phyloP scores from a whole-genome alignment of 2,797 vertebrate genomes.

The Notolepis coatsorum region DNA sequence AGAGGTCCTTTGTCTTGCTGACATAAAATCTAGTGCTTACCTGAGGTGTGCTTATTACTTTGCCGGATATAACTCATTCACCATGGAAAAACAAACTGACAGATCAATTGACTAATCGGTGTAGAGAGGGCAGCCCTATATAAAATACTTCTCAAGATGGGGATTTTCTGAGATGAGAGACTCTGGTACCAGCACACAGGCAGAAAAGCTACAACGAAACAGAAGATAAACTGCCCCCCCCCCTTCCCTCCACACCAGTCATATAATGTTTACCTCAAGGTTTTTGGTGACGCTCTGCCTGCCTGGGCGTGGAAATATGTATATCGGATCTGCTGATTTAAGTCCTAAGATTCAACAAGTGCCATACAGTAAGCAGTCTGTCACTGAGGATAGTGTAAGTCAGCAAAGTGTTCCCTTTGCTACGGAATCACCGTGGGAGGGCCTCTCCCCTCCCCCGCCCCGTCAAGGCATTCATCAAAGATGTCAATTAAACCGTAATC shows the following conservation, averaged over 20 bases:
- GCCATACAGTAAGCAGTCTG: not conserved
- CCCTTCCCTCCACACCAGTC: constrained; percentile 18
- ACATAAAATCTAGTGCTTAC: too few species aligned
- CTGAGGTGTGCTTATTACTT: too few species aligned
- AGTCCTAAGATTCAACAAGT: constrained; percentile 12
- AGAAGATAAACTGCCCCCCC: constrained; percentile 8
- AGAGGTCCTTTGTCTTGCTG: too few species aligned
- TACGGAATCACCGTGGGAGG: constrained; percentile 20
- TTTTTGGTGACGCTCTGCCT: constrained; percentile 35
- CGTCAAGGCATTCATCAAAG: constrained; percentile 56
- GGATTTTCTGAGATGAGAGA: constrained; percentile 40
- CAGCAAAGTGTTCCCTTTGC: constrained; percentile 18
- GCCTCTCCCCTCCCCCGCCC: constrained; percentile 38
- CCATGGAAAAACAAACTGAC: too few species aligned
- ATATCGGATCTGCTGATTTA: constrained; percentile 19
- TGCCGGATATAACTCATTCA: too few species aligned
- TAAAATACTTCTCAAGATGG: too few species aligned
- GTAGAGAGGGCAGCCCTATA: too few species aligned
- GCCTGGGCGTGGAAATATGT: constrained; percentile 27
- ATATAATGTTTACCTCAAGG: constrained; percentile 51
- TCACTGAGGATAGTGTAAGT: constrained; percentile 3
- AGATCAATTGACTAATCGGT: too few species aligned
- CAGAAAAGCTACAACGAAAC: not conserved
- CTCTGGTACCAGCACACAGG: constrained; percentile 45
- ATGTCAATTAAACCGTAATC: constrained; percentile 57